These are phyloP conservation scores for Xanthia icteritia DNA, from an alignment of 2,888 invertebrate genomes.

Conservation along the genomic window DNA sequence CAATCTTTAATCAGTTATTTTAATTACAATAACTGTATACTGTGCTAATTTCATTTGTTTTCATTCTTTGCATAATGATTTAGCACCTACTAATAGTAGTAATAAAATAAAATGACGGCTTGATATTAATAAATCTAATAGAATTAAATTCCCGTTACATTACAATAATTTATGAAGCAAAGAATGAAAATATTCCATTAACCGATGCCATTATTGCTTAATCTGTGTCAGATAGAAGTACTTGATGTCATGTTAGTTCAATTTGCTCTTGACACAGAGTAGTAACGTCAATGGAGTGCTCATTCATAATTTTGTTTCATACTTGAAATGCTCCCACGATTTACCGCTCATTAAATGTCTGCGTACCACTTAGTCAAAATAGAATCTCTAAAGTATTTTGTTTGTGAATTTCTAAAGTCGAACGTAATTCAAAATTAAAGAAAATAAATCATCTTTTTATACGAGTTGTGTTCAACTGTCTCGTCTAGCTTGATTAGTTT, in stretches of 20 bases:
- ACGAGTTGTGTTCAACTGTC: neutral
- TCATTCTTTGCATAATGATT: conserved; percentile 24
- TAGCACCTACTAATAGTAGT: conserved; percentile 30
- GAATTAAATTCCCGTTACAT: conserved; percentile 59
- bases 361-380: neutral
- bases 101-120: conserved; percentile 24
- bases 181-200: conserved; percentile 55
- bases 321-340: neutral
- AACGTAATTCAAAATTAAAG: neutral
- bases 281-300: conserved; percentile 5
- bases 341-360: neutral
- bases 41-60: conserved; percentile 25
- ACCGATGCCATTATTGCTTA: conserved; percentile 40
- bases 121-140: conserved; percentile 52
- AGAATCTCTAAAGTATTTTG: neutral
- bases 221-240: conserved; percentile 70
- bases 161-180: conserved; percentile 59
- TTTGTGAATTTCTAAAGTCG: neutral
- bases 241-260: conserved; percentile 58
- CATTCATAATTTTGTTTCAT: neutral
- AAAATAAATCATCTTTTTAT: neutral
- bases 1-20: neutral
- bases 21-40: conserved; percentile 13
- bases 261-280: conserved; percentile 44
- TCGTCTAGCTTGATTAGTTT: neutral